These are phyloP conservation scores for Brachionus rotundiformis DNA, from an alignment of 1,140 invertebrate genomes.

Conservation along the genomic window DNA sequence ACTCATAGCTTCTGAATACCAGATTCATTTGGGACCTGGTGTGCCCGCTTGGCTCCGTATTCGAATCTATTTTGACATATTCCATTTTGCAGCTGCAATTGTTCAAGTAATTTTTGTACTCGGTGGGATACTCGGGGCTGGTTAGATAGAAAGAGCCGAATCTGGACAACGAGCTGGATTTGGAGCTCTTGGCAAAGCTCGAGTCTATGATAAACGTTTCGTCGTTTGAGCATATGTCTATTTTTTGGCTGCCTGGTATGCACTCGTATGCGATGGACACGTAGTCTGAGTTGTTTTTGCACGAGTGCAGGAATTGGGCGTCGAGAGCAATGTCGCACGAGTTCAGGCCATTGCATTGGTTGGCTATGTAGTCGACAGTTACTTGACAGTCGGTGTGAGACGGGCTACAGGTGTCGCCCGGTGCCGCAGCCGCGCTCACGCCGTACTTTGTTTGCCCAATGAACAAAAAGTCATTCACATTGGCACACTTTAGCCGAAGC, in stretches of 20 bases:
- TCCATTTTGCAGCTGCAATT: conserved; percentile 37
- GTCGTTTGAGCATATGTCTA: conserved; percentile 36
- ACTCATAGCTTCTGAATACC: not conserved
- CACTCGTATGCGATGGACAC: conserved; percentile 40
- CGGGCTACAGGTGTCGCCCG: not conserved
- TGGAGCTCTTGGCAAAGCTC: not conserved
- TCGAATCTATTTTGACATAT: conserved; percentile 31
- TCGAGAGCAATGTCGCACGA: conserved; percentile 10
- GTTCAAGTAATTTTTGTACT: conserved; percentile 18
- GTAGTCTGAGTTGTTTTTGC: conserved; percentile 46
- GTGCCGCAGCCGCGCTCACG: not conserved
- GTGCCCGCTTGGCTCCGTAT: not conserved
- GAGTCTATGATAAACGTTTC: conserved; percentile 46
- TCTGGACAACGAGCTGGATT: not conserved
- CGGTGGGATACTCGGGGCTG: conserved; percentile 23
- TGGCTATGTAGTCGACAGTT: conserved; percentile 34
- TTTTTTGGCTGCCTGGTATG: conserved; percentile 43
- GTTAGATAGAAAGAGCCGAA: conserved; percentile 40
- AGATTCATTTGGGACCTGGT: not conserved
- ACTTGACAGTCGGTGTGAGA: not conserved
- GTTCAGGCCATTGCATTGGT: conserved; percentile 43
- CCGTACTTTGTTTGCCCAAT: conserved; percentile 37
- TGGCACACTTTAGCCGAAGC: not conserved
- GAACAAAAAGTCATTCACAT: conserved; percentile 48
- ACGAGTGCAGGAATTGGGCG: conserved; percentile 29